Evolutionary conservation across 2,113 vertebrate genomes (phyloP), one percentile per base, ranked within the genome.

Genomic region (Monopterus albus): DNA sequence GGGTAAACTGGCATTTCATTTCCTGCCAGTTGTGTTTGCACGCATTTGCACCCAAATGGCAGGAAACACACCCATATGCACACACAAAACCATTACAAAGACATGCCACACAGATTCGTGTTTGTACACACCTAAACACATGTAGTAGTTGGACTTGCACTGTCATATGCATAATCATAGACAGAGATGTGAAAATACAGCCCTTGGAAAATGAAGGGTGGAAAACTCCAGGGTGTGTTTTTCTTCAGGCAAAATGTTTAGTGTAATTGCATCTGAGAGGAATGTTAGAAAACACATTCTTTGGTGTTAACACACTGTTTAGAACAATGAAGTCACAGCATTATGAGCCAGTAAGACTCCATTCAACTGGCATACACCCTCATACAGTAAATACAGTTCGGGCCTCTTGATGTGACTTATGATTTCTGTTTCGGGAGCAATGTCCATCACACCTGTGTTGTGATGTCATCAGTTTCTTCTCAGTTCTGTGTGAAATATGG

Each of bases 391-490:
- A 55, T 51, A 31, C 11, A 47, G 7, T 13, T 25, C 53, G 29
- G 33, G 47, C 59, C 15, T 57, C 55, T 49, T 40, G 28, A 33
- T 59, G 33, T 69, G 42, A 80, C 49, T 50, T 57, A 75, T 28
- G 45, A 18, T 56, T 47, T 68, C 17, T 55, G 6, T 69, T 82
- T 55, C 14, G n/a, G 50, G 71, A 79, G 57, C 8, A n/a, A 74
- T n/a, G 52, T 68, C 68, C 55, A 61, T 76, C 61, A 62, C 72
- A 83, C 58, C 75, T 85, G 78, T 23, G 28, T 14, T 29, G 66
- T 82, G 70, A 85, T 69, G 79, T 83, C 78, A 73, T 81, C 18
- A 46, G 38, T 68, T 58, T 71, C 51, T 68, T 35, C 51, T 55
- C 63, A 42, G n/a, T 38, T 49, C 29, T 52, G 60, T 21, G 29